Conservation (phyloP, 2,113 vertebrate species). For the Elgaria multicarinata region DNA sequence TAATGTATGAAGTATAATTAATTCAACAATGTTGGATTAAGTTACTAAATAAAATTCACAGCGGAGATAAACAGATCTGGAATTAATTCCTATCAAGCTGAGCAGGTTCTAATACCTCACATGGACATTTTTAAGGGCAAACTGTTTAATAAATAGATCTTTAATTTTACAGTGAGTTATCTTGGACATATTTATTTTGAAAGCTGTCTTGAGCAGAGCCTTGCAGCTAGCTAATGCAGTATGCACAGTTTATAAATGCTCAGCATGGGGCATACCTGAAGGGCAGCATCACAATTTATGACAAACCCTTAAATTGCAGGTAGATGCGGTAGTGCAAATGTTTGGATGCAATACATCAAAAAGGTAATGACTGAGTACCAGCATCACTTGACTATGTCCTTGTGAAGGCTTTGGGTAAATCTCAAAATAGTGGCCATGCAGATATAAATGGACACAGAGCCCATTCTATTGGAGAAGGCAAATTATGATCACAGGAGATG, state of each 20-base stretch:
- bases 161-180: neutral
- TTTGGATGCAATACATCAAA: neutral
- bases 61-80: slow-evolving; percentile 16
- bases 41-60: slow-evolving; percentile 25
- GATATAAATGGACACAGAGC: neutral
- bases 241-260: neutral
- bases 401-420: neutral
- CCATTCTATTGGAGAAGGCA: neutral
- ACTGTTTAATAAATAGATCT: slow-evolving; percentile 14
- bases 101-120: neutral
- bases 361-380: neutral
- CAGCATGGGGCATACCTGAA: neutral
- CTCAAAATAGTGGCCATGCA: neutral
- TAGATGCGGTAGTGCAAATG: neutral
- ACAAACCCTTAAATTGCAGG: neutral
- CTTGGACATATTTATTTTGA: neutral
- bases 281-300: neutral
- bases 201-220: neutral
- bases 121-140: slow-evolving; percentile 7
- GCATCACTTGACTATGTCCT: neutral
- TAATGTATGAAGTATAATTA: slow-evolving; percentile 36
- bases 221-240: neutral
- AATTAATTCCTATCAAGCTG: slow-evolving; percentile 19
- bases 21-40: slow-evolving; percentile 30
- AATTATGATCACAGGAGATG: neutral